phyloP scores from a whole-genome alignment of 2,113 vertebrate genomes.

The Sinocyclocheilus anshuiensis region DNA sequence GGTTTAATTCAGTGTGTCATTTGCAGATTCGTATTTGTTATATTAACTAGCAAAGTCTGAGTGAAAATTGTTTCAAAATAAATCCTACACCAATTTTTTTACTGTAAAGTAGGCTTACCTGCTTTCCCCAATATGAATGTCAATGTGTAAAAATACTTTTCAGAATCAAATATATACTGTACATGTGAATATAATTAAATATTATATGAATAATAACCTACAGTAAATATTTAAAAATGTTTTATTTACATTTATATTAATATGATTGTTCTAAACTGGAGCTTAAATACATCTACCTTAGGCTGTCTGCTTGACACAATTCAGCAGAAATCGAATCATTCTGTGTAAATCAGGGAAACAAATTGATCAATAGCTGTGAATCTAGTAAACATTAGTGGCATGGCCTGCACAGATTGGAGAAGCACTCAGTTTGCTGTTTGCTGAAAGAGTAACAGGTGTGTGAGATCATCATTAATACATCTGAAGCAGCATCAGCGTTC shows the following conservation, averaged over 20 bases:
- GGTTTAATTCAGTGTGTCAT: no score
- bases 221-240: no score
- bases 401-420: background rate
- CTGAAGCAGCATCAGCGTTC: background rate
- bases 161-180: background rate
- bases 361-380: background rate
- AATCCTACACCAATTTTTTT: background rate
- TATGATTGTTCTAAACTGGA: background rate
- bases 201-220: background rate
- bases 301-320: background rate
- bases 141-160: background rate
- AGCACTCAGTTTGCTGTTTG: background rate
- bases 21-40: background rate
- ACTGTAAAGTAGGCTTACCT: background rate
- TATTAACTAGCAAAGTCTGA: background rate
- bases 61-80: background rate
- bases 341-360: background rate
- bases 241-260: background rate
- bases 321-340: background rate
- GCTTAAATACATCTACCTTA: background rate
- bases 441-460: constrained; percentile 7
- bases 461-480: background rate
- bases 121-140: background rate
- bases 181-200: background rate
- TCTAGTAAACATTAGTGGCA: background rate